Evolutionary conservation across 2,888 invertebrate species (phyloP), one percentile per base, ranked within the genome.

Genomic region (Sarcophaga rosellei): DNA sequence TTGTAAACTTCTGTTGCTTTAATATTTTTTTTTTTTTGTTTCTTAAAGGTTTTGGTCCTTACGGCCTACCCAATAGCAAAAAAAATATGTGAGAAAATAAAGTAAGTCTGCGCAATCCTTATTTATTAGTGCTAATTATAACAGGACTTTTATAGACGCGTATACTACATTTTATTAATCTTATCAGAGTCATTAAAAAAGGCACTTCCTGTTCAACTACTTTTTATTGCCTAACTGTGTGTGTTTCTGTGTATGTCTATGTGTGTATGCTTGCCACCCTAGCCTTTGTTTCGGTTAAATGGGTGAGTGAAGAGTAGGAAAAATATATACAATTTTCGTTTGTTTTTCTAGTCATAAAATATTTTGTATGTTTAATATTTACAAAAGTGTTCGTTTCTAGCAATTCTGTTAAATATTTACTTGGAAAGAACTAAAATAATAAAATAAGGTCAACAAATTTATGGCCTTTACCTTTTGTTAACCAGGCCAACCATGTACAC

Each of bases 61-160:
- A 61, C 23, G 72, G 59, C 23, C 57, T 17, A 12, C 35, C 35
- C 8, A 35, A 35, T 10, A 35, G 35, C 35, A 35, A 35, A 8
- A 10, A 35, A 35, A 35, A 10, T n/a, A 35, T 8, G 10, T 10
- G 10, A 2, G 35, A 35, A 70, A 53, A 10, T 35, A 21, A 2
- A 53, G 20, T 68, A 62, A 35, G 25, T 11, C 68, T 61, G 61
- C 59, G 21, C 59, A 77, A 47, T 75, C 59, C 63, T 70, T 74
- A 69, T 66, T 70, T 75, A 74, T 84, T 75, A 75, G 57, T 45
- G 62, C 70, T 84, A 79, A 84, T 75, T 75, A 84, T 47, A 75
- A 65, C 12, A 75, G 44, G 65, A 72, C 79, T 59, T 74, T 74
- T 70, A 57, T 78, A 62, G 61, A 59, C 62, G 53, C 83, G 68